phyloP scores from a whole-genome alignment of 2,113 vertebrate species.

The Prunella himalayana region DNA sequence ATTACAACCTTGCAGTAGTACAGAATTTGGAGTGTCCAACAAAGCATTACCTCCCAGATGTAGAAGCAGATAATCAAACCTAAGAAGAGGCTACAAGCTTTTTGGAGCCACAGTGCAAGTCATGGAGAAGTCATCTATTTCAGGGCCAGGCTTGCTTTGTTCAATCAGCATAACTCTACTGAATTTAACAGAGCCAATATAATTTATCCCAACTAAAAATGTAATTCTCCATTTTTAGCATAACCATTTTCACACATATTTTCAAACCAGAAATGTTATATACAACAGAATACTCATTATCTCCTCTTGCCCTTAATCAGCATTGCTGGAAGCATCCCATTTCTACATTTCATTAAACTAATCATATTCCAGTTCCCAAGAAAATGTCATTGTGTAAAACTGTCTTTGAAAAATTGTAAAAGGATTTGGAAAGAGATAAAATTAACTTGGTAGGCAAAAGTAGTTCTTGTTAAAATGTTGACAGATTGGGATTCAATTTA shows the following conservation, averaged over 20 bases:
- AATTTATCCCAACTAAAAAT: neutral
- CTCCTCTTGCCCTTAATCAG: neutral
- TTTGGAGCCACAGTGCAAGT: neutral
- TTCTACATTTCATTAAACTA: neutral
- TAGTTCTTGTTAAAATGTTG: neutral
- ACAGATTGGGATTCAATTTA: neutral
- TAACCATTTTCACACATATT: neutral
- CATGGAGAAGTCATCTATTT: neutral
- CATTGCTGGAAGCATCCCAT: neutral
- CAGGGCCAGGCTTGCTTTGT: neutral
- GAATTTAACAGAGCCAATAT: neutral
- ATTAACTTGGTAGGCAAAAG: neutral
- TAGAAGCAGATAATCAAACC: neutral
- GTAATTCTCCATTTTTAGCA: neutral
- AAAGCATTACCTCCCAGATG: neutral
- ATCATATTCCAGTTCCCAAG: neutral
- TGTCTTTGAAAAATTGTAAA: neutral
- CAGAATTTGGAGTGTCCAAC: neutral
- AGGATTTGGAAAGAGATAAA: neutral
- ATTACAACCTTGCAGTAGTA: neutral
- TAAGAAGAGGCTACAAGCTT: neutral
- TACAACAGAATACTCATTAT: neutral
- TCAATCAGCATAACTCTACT: neutral
- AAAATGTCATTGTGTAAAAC: neutral
- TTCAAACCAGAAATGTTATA: neutral